Conservation (phyloP, 2,113 vertebrate genomes). For the Leptodactylus fuscus region DNA sequence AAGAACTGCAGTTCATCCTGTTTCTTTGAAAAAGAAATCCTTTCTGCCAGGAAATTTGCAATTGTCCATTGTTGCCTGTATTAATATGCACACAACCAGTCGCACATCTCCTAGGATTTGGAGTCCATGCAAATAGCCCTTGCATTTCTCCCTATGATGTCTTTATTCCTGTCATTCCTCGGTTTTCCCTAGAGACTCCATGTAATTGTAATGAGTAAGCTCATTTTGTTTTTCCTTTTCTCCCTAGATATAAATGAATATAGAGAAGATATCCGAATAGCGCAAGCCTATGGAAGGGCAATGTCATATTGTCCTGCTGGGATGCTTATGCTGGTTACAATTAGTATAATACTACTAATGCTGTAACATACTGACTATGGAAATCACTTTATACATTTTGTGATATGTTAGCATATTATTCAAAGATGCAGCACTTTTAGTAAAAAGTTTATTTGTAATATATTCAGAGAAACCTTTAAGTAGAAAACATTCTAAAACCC, state of each 20-base stretch:
- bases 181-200: neutral
- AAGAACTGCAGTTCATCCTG: neutral
- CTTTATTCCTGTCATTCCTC: neutral
- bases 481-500: neutral
- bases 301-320: neutral
- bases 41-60: neutral
- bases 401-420: neutral
- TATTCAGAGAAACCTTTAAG: neutral
- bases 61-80: neutral
- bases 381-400: neutral
- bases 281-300: neutral
- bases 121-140: neutral
- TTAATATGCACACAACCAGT: neutral
- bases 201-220: neutral
- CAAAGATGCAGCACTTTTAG: neutral
- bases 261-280: constrained; percentile 3
- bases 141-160: neutral
- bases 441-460: neutral
- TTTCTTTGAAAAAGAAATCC: neutral
- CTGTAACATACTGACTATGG: neutral
- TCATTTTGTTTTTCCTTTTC: neutral
- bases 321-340: neutral
- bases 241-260: constrained; percentile 19
- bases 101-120: neutral
- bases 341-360: neutral